Percentiles rank a stretch among this genome's conserved stretches.
These are phyloP conservation scores for Delichon dasypus DNA, from an alignment of 2,797 vertebrate species.

Conservation along the genomic window DNA sequence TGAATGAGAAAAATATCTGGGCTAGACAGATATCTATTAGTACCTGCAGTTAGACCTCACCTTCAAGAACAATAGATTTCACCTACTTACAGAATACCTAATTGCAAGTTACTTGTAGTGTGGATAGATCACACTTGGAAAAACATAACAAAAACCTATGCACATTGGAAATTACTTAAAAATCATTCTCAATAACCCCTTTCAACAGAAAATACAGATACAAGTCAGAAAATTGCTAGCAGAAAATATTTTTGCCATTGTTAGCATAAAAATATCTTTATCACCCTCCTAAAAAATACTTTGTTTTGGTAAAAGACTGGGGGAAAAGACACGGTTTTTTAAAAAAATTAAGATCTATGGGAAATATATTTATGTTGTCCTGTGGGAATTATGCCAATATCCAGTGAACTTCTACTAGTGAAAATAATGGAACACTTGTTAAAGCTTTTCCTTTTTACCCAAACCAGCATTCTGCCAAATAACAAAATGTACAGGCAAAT, in stretches of 20 bases:
- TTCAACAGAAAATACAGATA: not conserved
- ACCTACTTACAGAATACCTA: not conserved
- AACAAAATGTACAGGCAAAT: constrained; percentile 7
- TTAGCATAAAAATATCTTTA: not conserved
- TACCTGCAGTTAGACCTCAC: not conserved
- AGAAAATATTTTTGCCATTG: not conserved
- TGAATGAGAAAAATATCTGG: not conserved
- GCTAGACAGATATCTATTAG: not conserved
- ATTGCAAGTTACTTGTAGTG: not conserved
- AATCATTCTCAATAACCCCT: not conserved
- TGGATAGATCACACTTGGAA: not conserved
- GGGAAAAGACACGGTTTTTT: not conserved
- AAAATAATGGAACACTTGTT: not conserved
- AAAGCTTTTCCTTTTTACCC: not conserved
- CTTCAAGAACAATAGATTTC: not conserved
- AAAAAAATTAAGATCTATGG: not conserved
- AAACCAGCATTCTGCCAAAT: not conserved
- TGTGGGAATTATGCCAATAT: not conserved
- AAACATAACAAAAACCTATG: not conserved
- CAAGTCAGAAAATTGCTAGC: not conserved
- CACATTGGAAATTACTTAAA: not conserved
- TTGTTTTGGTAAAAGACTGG: not conserved
- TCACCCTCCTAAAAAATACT: not conserved
- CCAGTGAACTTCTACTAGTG: not conserved
- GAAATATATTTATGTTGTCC: not conserved